Base-by-base conservation (phyloP, 64 coral and sea anemone genomes). In the Trachythela sp. region DNA sequence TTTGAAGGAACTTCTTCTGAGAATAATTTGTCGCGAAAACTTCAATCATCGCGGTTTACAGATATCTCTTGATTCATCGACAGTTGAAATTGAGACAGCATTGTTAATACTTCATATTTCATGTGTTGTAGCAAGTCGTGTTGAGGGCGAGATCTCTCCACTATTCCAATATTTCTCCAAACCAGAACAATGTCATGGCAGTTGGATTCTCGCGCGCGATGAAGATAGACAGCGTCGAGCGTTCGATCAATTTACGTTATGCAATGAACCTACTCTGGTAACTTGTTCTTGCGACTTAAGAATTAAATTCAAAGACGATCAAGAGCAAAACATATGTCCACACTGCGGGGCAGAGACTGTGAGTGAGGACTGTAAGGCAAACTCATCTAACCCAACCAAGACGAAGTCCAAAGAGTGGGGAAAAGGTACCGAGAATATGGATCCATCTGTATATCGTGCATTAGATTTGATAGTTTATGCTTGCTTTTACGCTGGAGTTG, bases 381-480 rank as follows among this genome's bases (percentile, higher is more conserved):
- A 1, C 29, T 35, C 11, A 72, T 72, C 68, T 26, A 72, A 2
- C 68, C 68, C 68, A 72, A 72, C 13, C 68, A 72, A 72, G 29
- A 26, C 31, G 35, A 15, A 80, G 37, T 80, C 56, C 0, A 64
- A 64, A 64, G 1, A 80, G 7, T 80, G 75, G 33, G 75, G 35
- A 37, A 29, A 80, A 39, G 31, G 75, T 22, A 80, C 75, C 31
- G 75, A 36, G 3, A 39, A 80, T 37, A 80, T 80, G 75, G 20
- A 37, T 36, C 9, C 75, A 15, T 37, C 75, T 39, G 75, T 80
- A 6, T 80, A 34, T 80, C 75, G 75, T 18, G 75, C 75, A 35
- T 37, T 80, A 22, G 20, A 80, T 80, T 18, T 80, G 75, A 80
- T 80, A 13, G 75, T 80, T 80, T 18, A 80, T 39, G 75, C 75